A percentile compares a stretch with the other conserved stretches of the same genome.
Evolutionary conservation across 2,888 invertebrate species (phyloP).

Genomic region (Drosophila maculinotata): DNA sequence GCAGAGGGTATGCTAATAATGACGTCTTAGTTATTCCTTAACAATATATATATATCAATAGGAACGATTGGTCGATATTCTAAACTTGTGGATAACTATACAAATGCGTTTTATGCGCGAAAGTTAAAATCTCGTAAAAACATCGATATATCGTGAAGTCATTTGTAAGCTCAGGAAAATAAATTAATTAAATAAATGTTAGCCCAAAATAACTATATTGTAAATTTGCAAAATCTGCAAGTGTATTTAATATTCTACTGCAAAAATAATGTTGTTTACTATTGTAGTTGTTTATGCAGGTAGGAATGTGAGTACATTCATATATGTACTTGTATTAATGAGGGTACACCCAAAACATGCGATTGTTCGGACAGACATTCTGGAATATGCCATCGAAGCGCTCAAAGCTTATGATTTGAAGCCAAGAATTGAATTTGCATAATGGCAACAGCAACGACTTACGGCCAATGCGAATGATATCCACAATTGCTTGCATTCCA

Average conservation of each 20-base stretch:
- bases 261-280: not conserved
- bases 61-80: too few species aligned
- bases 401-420: constrained; percentile 22
- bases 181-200: too few species aligned
- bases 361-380: constrained; percentile 38
- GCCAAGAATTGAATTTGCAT: constrained; percentile 52
- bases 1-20: too few species aligned
- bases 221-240: not conserved
- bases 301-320: constrained; percentile 2
- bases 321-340: constrained; percentile 22
- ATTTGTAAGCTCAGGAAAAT: too few species aligned
- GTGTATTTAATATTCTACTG: not conserved
- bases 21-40: too few species aligned
- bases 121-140: too few species aligned
- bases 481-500: constrained; percentile 37
- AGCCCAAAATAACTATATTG: too few species aligned
- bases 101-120: too few species aligned
- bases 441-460: constrained; percentile 24
- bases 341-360: constrained; percentile 29
- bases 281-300: constrained; percentile 1
- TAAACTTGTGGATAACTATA: too few species aligned
- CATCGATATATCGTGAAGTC: too few species aligned
- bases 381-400: constrained; percentile 59
- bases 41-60: too few species aligned
- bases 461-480: constrained; percentile 28